These are phyloP conservation scores for Ellobium chinense DNA, from an alignment of 2,888 invertebrate species.

Conservation along the genomic window DNA sequence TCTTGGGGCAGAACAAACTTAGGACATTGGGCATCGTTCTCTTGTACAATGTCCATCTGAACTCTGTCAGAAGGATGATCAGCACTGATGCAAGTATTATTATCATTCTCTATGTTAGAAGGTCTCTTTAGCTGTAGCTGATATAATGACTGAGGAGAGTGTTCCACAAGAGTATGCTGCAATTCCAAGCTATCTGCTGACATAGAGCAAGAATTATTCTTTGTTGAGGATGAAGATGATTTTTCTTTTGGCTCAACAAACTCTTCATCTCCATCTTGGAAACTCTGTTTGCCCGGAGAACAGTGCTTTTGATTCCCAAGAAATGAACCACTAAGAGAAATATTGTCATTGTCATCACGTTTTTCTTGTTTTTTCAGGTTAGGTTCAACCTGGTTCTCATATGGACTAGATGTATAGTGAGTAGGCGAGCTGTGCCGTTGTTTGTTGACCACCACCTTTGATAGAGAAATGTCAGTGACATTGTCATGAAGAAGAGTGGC, in stretches of 20 bases:
- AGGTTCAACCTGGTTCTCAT: not conserved
- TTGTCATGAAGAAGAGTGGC: slow-evolving; percentile 34
- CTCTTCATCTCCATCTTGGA: not conserved
- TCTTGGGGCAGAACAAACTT: not conserved
- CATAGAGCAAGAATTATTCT: not conserved
- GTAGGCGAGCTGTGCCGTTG: slow-evolving; percentile 26
- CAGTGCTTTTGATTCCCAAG: slow-evolving; percentile 5
- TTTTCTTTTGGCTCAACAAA: not conserved
- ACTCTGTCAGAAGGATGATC: not conserved
- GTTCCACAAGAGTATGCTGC: not conserved
- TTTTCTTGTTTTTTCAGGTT: not conserved
- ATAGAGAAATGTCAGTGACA: not conserved
- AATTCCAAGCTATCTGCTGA: not conserved
- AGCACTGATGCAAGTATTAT: not conserved
- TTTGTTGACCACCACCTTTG: not conserved
- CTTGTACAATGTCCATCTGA: not conserved
- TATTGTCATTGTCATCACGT: not conserved
- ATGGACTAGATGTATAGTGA: slow-evolving; percentile 33
- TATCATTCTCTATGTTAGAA: not conserved
- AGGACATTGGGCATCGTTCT: not conserved
- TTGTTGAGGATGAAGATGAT: not conserved
- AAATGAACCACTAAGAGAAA: slow-evolving; percentile 26
- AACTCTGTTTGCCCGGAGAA: not conserved
- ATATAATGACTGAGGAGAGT: not conserved
- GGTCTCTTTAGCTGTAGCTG: not conserved